Evolutionary conservation across 2,797 vertebrate species (phyloP).

Genomic region (Sylvia borin): DNA sequence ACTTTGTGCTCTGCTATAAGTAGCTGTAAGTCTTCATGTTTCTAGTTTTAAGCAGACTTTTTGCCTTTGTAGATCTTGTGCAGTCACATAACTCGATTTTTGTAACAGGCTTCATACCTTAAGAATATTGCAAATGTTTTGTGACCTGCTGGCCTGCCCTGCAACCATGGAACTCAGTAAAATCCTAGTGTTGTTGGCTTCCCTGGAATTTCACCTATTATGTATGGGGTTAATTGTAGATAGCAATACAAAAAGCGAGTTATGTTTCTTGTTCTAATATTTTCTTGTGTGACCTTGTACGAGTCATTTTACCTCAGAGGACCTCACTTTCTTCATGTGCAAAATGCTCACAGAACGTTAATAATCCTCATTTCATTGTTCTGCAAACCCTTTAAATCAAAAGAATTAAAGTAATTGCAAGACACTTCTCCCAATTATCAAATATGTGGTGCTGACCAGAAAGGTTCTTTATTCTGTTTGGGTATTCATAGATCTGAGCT

Average conservation of each 20-base stretch:
- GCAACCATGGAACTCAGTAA: not conserved
- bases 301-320: not conserved
- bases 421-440: constrained; percentile 5
- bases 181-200: not conserved
- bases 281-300: constrained; percentile 19
- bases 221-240: not conserved
- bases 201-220: not conserved
- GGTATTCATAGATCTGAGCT: not conserved
- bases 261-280: not conserved
- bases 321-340: not conserved
- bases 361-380: not conserved
- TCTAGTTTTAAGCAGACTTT: not conserved
- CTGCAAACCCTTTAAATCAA: not conserved
- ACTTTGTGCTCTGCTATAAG: not conserved
- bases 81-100: not conserved
- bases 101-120: not conserved
- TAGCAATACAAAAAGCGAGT: not conserved
- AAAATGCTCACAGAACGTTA: not conserved
- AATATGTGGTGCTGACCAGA: not conserved
- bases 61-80: not conserved
- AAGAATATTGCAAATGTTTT: not conserved
- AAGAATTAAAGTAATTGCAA: not conserved
- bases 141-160: not conserved
- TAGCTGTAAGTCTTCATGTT: not conserved
- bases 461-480: constrained; percentile 12